phyloP scores from a whole-genome alignment of 2,113 vertebrate species.

The Saccopteryx leptura region DNA sequence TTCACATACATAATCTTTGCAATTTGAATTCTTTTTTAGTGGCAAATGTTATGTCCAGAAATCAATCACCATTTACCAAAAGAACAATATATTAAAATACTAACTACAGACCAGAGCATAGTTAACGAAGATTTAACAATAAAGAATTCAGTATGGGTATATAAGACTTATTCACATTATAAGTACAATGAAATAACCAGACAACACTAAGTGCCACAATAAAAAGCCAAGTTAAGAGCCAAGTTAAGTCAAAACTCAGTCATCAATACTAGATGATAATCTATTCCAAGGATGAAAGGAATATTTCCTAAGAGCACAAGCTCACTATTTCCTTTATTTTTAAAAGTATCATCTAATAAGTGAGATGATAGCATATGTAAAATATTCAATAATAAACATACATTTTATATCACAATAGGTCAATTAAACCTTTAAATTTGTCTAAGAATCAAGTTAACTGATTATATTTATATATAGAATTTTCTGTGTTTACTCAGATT shows the following conservation, averaged over 20 bases:
- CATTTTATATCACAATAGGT: neutral
- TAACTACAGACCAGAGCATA: neutral
- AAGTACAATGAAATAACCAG: neutral
- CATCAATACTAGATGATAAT: neutral
- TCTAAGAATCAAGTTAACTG: neutral
- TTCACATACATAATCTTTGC: constrained; percentile 18
- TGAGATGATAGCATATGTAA: neutral
- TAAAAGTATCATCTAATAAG: neutral
- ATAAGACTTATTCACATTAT: neutral
- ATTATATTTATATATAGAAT: neutral
- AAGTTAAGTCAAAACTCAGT: neutral
- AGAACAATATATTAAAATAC: constrained; percentile 1
- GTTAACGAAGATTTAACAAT: neutral
- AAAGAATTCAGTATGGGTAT: neutral
- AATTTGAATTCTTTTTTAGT: constrained; percentile 16
- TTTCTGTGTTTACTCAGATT: neutral
- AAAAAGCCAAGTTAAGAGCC: constrained; percentile 10
- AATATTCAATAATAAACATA: neutral
- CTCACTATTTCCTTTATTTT: neutral
- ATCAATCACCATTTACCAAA: constrained; percentile 50
- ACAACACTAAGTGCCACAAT: neutral
- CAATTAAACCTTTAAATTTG: neutral
- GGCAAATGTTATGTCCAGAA: constrained; percentile 24
- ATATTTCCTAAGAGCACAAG: neutral
- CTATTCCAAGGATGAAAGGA: neutral